Base-by-base conservation (phyloP, 2,797 vertebrate genomes). In the Steatocranus sp. region DNA sequence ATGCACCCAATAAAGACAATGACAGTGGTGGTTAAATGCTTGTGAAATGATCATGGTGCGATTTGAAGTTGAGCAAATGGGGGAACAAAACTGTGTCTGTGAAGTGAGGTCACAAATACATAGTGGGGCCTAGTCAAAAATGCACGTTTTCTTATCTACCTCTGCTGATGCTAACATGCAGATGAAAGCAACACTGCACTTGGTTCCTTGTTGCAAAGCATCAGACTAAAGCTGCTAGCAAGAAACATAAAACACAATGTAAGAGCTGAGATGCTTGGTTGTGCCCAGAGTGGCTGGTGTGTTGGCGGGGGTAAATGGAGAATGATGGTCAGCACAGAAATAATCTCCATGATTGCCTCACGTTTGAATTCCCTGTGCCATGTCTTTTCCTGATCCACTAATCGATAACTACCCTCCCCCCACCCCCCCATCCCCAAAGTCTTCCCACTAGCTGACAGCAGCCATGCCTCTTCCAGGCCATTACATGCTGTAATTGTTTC, bases 401-500 rank as follows among this genome's bases (percentile, higher is more conserved):
- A 96, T 96, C 94, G 25, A 96, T 96, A 91, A 76, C 54, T 83
- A 70, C 66, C 18, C 66, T 1, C 38, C 1, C 23, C 50, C 81
- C 48, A 46, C 86, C 89, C 91, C 23, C 50, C 81, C 48, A 46
- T 85, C 89, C 91, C 90, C 88, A 88, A 89, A 78, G 23, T 10
- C 56, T 23, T 56, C 86, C 56, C 58, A 8, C 83, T 84, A 87
- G 93, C 87, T 90, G 94, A 93, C 93, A 92, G 83, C 81, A 80
- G 86, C 91, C 79, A 85, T 92, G 92, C 85, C 83, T 93, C 94
- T 91, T 92, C 80, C 66, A 50, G 75, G 82, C 90, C 91, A 93
- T 93, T 93, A 93, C 90, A 84, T 11, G 11, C 86, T 86, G 92
- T 94, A 94, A 96, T 94, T 95, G 92, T 88, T 94, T 94, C 89